phyloP scores from a whole-genome alignment of 2,797 vertebrate genomes.

The Tragelaphus oryx region DNA sequence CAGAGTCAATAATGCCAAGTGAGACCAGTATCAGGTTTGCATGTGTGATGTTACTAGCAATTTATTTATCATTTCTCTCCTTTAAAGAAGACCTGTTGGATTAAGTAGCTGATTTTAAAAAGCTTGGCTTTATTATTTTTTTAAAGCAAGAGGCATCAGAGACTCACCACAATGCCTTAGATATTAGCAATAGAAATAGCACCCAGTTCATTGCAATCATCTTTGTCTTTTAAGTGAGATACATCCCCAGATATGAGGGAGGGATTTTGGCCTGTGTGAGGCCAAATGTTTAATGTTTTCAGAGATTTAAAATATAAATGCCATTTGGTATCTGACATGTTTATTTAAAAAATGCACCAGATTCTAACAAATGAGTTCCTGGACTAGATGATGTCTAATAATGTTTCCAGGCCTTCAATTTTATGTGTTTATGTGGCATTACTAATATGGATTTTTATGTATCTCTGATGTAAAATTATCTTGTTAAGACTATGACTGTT shows the following conservation, averaged over 20 bases:
- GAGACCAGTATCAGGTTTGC: background rate
- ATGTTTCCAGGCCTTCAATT: background rate
- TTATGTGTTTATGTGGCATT: background rate
- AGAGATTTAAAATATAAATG: slow-evolving; percentile 6
- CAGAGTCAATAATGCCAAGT: background rate
- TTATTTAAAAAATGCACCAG: background rate
- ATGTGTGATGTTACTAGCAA: background rate
- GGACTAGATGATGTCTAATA: background rate
- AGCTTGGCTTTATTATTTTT: background rate
- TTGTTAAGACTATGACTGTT: background rate
- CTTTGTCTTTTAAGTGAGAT: slow-evolving; percentile 10
- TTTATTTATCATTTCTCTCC: background rate
- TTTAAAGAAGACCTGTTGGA: background rate
- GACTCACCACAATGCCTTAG: background rate
- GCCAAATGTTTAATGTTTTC: background rate
- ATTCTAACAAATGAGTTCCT: slow-evolving; percentile 19
- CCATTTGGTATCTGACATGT: background rate
- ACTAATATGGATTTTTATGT: background rate
- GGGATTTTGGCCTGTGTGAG: background rate
- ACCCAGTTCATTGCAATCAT: background rate
- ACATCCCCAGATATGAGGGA: background rate
- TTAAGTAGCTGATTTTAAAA: background rate
- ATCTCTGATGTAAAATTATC: slow-evolving; percentile 22
- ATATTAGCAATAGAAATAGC: background rate
- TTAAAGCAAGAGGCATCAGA: background rate